phyloP scores from a whole-genome alignment of 1,140 invertebrate species.

The Drosophila santomea region DNA sequence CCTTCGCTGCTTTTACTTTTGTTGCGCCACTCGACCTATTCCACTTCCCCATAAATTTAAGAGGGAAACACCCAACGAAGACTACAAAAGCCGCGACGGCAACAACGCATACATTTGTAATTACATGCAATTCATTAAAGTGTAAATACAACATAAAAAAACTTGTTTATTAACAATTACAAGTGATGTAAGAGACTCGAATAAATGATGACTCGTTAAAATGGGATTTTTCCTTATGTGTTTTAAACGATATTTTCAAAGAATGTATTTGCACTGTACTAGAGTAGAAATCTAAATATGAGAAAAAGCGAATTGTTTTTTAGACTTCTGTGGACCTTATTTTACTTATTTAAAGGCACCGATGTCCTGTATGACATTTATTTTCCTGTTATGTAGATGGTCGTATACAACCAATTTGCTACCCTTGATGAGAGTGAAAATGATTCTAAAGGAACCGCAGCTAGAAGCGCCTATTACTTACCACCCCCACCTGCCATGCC shows the following conservation, averaged over 20 bases:
- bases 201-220: neutral
- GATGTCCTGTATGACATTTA: neutral
- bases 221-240: too few species aligned
- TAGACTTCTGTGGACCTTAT: too few species aligned
- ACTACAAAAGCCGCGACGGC: conserved; percentile 13
- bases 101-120: conserved; percentile 50
- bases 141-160: conserved; percentile 43
- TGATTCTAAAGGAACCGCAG: conserved; percentile 57
- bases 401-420: neutral
- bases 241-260: too few species aligned
- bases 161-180: conserved; percentile 47
- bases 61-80: conserved; percentile 19
- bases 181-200: conserved; percentile 3
- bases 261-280: too few species aligned
- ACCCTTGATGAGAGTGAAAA: conserved; percentile 21
- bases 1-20: neutral
- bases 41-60: conserved; percentile 20
- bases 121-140: conserved; percentile 64
- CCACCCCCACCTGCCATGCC: conserved; percentile 7
- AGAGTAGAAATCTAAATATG: too few species aligned
- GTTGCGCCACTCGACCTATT: conserved; percentile 21
- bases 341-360: too few species aligned
- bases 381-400: neutral
- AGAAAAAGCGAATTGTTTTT: too few species aligned
- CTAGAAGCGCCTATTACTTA: conserved; percentile 69